Conservation (phyloP, 2,797 vertebrate species). For the Helarctos malayanus region DNA sequence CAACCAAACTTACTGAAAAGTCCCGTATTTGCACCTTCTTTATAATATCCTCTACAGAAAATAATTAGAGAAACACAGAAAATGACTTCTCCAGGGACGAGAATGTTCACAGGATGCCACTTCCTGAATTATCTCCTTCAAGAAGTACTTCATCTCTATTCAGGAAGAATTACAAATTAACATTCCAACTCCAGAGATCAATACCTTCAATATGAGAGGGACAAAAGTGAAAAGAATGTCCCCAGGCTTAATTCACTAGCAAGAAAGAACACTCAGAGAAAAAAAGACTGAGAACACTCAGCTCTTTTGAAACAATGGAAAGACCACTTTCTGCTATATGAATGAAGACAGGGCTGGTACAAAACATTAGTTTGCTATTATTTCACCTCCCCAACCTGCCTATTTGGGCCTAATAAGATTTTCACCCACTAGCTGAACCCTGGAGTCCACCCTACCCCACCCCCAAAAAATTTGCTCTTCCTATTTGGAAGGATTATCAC, state of each 20-base stretch:
- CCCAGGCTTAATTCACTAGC: slow-evolving; percentile 30
- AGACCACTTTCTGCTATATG: not conserved
- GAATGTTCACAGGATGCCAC: not conserved
- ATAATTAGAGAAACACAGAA: slow-evolving; percentile 67
- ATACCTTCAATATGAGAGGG: slow-evolving; percentile 21
- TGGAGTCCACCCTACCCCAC: not conserved
- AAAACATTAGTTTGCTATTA: not conserved
- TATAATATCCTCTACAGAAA: slow-evolving; percentile 56
- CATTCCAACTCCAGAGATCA: slow-evolving; percentile 58
- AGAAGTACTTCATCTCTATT: slow-evolving; percentile 9
- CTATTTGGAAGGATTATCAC: not conserved
- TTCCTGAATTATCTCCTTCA: slow-evolving; percentile 55
- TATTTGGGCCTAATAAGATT: not conserved
- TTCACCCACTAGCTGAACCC: not conserved
- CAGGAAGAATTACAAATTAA: slow-evolving; percentile 57
- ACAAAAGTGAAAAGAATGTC: not conserved
- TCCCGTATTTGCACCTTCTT: slow-evolving; percentile 54
- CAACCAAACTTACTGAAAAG: not conserved
- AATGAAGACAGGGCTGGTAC: not conserved
- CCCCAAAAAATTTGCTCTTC: not conserved
- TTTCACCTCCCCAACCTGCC: not conserved
- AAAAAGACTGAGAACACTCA: not conserved
- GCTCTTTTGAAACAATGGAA: not conserved
- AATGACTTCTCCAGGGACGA: slow-evolving; percentile 55
- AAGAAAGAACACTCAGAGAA: not conserved